phyloP scores from a whole-genome alignment of 2,888 invertebrate species.

The Rugalucina vietnamica region DNA sequence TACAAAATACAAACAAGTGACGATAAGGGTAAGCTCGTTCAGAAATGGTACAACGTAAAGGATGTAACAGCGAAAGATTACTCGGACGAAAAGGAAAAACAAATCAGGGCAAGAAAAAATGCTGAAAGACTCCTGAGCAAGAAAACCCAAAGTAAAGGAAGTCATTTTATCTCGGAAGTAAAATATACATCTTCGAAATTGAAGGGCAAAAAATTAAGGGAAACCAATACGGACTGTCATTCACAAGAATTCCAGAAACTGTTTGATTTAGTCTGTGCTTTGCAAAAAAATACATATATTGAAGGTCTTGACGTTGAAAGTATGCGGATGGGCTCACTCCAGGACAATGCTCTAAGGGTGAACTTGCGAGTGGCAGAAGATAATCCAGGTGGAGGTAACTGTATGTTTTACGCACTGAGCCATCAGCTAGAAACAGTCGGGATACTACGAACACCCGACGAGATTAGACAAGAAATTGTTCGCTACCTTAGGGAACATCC shows the following conservation, averaged over 20 bases:
- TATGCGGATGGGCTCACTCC: too few relatives aligned
- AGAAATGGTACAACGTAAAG: background rate
- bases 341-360: too few relatives aligned
- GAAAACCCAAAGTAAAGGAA: background rate
- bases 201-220: background rate
- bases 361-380: background rate
- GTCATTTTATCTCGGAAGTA: too few relatives aligned
- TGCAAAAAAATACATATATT: too few relatives aligned
- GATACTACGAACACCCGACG: too few relatives aligned
- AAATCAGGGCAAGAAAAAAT: background rate
- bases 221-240: background rate
- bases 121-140: background rate
- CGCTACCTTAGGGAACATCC: too few relatives aligned
- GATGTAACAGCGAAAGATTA: background rate
- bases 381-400: background rate
- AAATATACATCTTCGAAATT: too few relatives aligned
- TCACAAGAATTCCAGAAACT: background rate
- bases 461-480: too few relatives aligned
- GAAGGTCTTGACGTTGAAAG: too few relatives aligned
- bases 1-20: background rate
- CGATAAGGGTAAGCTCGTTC: background rate
- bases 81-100: background rate
- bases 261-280: too few relatives aligned
- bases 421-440: too few relatives aligned
- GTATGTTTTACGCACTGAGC: background rate